These are phyloP conservation scores for Psix sp. DNA, from an alignment of 1,140 invertebrate genomes.

Conservation along the genomic window DNA sequence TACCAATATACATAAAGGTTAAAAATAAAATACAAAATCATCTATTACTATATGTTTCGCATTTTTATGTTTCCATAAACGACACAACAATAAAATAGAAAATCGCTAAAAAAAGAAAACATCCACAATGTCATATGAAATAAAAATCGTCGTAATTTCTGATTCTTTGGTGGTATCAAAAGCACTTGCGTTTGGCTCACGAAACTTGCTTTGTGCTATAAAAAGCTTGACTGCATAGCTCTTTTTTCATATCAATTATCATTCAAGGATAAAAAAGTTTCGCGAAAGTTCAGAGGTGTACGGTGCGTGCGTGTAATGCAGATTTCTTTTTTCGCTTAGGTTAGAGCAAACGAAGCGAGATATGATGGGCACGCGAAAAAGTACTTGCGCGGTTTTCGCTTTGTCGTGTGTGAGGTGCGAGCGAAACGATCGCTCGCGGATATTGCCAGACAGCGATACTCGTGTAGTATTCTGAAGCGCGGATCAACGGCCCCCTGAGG, in stretches of 20 bases:
- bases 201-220: no score
- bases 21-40: no score
- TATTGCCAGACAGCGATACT: slow-evolving; percentile 14
- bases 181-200: slow-evolving; percentile 21
- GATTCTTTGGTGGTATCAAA: neutral
- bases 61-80: no score
- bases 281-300: slow-evolving; percentile 17
- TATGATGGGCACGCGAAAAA: slow-evolving; percentile 33
- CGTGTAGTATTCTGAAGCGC: slow-evolving; percentile 5
- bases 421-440: slow-evolving; percentile 9
- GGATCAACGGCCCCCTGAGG: slow-evolving; percentile 17
- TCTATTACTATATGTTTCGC: no score
- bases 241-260: slow-evolving; percentile 53
- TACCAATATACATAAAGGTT: no score
- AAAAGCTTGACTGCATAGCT: no score
- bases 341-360: slow-evolving; percentile 49
- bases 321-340: slow-evolving; percentile 17
- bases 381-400: slow-evolving; percentile 22
- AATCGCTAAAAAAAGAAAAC: no score
- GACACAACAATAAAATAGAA: no score
- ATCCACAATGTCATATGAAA: no score
- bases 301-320: slow-evolving; percentile 32
- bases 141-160: no score
- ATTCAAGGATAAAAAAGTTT: slow-evolving; percentile 42
- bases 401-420: slow-evolving; percentile 5